Evolutionary conservation across 2,888 invertebrate species (phyloP), one percentile per base, ranked within the genome.

Genomic region (Gymnocheta viridis): DNA sequence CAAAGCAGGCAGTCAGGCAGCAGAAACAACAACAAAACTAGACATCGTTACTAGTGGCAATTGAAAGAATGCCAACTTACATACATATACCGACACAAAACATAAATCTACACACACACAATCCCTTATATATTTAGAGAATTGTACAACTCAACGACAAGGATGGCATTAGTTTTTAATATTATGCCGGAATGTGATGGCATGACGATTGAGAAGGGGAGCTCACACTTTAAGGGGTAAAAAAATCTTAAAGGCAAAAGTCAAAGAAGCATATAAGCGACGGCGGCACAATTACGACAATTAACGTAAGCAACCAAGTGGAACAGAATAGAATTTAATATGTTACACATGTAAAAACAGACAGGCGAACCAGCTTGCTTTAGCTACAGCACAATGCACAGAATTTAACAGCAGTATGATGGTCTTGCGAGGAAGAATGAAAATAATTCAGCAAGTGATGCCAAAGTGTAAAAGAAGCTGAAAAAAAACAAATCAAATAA

Each of bases 21-120:
- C 85, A 85, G 86, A 85, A 87, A 85, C 82, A 85, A 87, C 83
- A 82, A 86, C 82, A 86, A 86, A 89, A 89, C 90, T 87, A 90
- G 91, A 91, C 90, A 89, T 91, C 89, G 85, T 91, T 91, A 91
- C 91, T 91, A 90, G 91, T 91, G 92, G 90, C 92, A 91, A 90
- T 90, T 91, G 89, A 89, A 88, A 89, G 89, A 88, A 49, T 79
- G 77, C 66, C 79, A 86, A 82, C 80, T 67, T 79, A 35, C 60
- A 35, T n/a, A n/a, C n/a, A n/a, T n/a, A n/a, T n/a, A n/a, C n/a
- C n/a, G n/a, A n/a, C n/a, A n/a, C n/a, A n/a, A n/a, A n/a, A n/a
- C n/a, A n/a, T n/a, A n/a, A n/a, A n/a, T n/a, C 29, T 14, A n/a
- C 14, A 67, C 17, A 69, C 24, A 38, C 35, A 54, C 49, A 67